Base-by-base conservation (phyloP, 2,888 invertebrate species). In the Tachina fera region DNA sequence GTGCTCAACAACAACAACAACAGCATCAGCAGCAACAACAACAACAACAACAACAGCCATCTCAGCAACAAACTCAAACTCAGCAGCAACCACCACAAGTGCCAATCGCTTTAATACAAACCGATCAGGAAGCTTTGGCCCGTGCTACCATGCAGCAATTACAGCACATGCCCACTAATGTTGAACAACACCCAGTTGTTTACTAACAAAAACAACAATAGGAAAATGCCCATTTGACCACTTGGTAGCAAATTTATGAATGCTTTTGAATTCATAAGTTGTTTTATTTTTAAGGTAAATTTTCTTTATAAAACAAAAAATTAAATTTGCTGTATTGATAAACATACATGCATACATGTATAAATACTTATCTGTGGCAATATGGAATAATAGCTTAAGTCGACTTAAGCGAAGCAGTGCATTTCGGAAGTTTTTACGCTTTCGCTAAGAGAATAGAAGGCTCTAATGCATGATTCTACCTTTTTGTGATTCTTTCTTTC, bases 171-270 rank as follows among this genome's bases (percentile, higher is more conserved):
- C 92, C 92, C 82, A 89, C 91, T 68, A 92, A 92, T 87, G 93
- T 92, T 49, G 93, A 92, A 81, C 92, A 92, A 83, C 93, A 92
- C 89, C 92, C 93, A 71, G 92, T 92, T 87, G 92, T 93, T 87
- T 92, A 92, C 90, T 92, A 92, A 91, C 91, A 83, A 76, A 67
- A 85, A 47, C 22, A 72, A 60, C 60, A 60, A 80, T 67, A 82
- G 14, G 70, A 77, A 60, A 76, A 77, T 75, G 41, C 68, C 51
- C 70, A 68, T 70, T 80, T 74, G 68, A 72, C 67, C 13, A 76
- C 16, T 75, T 82, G 84, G 87, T 87, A 87, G 58, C 87, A 87
- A 87, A 81, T 56, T 47, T 31, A n/a, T 14, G 10, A 14, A 51
- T 43, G 19, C 9, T 13, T 41, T 45, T 58, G 22, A 56, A 47